Evolutionary conservation across 2,888 invertebrate species (phyloP), one percentile per base, ranked within the genome.

Genomic region (Crepidodera aurea): DNA sequence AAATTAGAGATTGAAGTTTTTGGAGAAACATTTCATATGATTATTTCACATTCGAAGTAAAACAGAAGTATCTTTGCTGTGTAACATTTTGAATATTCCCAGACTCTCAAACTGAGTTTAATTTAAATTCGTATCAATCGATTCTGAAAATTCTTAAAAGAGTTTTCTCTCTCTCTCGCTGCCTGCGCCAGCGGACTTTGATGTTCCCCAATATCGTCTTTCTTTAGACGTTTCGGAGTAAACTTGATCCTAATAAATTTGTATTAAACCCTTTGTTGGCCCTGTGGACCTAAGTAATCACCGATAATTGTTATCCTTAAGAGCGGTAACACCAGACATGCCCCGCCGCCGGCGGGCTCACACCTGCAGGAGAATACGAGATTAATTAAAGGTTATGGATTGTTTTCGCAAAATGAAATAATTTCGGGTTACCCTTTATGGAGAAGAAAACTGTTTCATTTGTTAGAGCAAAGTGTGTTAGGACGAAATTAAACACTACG

Each of bases 231-330:
- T 42, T 34, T 53, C 10, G 7, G 7, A 29, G 48, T 39, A 50
- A 25, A 39, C 37, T 57, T 12, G 18, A 42, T 58, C 39, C 48
- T 32, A n/a, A 53, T 58, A 29, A 53, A 58, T 58, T 48, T 37
- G 50, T 62, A 34, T 25, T 18, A 40, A 55, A 37, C 51, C 55
- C 39, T 55, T 50, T 25, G 44, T 60, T 32, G 46, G 12, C 60
- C 60, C 27, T 27, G 16, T 34, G 44, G 44, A 62, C 58, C 40
- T 51, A 59, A 22, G 48, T 46, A 42, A 46, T 63, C 19, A 55
- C 50, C 58, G 39, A 58, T 25, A 19, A 46, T 44, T 53, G 54
- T 58, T 62, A 48, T 53, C 53, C 54, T 25, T 42, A n/a, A 12
- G 6, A 50, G 50, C 37, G 55, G 55, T 63, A 59, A 54, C 55